Evolutionary conservation across 2,113 vertebrate species (phyloP).

Genomic region (Reinhardtius hippoglossoides): DNA sequence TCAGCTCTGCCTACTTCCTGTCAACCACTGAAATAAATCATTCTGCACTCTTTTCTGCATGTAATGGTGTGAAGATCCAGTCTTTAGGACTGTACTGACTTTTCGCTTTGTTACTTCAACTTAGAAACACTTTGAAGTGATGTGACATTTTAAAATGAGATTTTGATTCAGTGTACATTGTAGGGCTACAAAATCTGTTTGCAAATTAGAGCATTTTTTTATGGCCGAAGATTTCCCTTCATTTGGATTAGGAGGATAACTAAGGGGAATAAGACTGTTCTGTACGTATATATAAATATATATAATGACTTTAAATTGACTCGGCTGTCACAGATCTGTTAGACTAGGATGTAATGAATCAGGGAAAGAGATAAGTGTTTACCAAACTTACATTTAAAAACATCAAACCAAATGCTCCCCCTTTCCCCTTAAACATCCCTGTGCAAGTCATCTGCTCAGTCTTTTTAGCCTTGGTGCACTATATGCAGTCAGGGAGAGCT

Average conservation of each 20-base stretch:
- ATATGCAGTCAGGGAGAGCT: slow-evolving; percentile 72
- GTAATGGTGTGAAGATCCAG: slow-evolving; percentile 69
- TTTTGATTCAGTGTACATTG: slow-evolving; percentile 46
- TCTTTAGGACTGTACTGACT: slow-evolving; percentile 63
- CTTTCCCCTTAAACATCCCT: slow-evolving; percentile 50
- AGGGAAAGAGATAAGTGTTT: slow-evolving; percentile 77
- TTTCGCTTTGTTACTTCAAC: slow-evolving; percentile 59
- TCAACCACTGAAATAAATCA: slow-evolving; percentile 60
- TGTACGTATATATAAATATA: slow-evolving; percentile 26
- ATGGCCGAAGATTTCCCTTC: slow-evolving; percentile 40
- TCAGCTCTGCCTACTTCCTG: slow-evolving; percentile 43
- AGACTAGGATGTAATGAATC: slow-evolving; percentile 63
- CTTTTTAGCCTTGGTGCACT: slow-evolving; percentile 67
- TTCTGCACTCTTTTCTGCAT: slow-evolving; percentile 72
- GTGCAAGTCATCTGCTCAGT: slow-evolving; percentile 57
- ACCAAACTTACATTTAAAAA: slow-evolving; percentile 67
- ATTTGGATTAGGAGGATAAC: slow-evolving; percentile 42
- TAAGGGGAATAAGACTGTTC: slow-evolving; percentile 55
- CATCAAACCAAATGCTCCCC: slow-evolving; percentile 51
- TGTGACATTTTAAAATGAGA: slow-evolving; percentile 53
- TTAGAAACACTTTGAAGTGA: slow-evolving; percentile 57
- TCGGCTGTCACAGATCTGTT: slow-evolving; percentile 40
- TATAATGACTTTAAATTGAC: slow-evolving; percentile 33
- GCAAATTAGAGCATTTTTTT: slow-evolving; percentile 25
- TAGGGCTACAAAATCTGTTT: slow-evolving; percentile 54